Base-by-base conservation (phyloP, 2,797 vertebrate species). In the Falco rusticolus region DNA sequence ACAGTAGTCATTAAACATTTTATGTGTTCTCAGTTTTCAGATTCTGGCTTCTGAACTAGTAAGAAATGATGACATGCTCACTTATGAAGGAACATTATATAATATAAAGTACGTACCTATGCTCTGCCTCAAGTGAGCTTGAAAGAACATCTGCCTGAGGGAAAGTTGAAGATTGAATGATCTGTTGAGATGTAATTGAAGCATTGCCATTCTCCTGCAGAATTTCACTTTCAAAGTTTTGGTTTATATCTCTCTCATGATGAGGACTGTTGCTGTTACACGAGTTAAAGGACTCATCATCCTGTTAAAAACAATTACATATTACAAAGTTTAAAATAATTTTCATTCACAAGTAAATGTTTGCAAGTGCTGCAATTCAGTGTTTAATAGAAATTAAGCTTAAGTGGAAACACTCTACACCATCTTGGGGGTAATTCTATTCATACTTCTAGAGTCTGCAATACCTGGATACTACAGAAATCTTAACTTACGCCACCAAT, bases 111-210 rank as follows among this genome's bases (percentile, higher is more conserved):
- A 96, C 97, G 85, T 92, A 98, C 98, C 98, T 98, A 94, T 98
- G 98, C 81, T 98, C 98, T 88, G 98, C 98, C 88, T 98, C 98
- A 87, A 98, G 98, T 26, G 98, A 98, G 94, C 98, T 98, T 84
- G 98, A 98, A 97, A 98, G 98, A 97, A 98, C 95, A 95, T 98
- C 96, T 51, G 97, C 93, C 91, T 98, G 98, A 89, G 98, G 97
- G 59, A 98, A 98, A 76, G 97, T 29, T 93, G 98, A 98, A 96
- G 98, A 97, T 16, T 74, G 96, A 85, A 97, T 96, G 63, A 98
- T 84, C 81, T 98, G 97, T 17, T 98, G 97, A 91, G 98, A 97
- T 69, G 97, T 94, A 70, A 97, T 0, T 19, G 97, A 95, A 91
- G 96, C 68, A 94, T 97, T 98, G 84, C 97, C 97, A 28, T 98